Evolutionary conservation across 1,140 invertebrate species (phyloP).

Genomic region (Heliconius hewitsoni): DNA sequence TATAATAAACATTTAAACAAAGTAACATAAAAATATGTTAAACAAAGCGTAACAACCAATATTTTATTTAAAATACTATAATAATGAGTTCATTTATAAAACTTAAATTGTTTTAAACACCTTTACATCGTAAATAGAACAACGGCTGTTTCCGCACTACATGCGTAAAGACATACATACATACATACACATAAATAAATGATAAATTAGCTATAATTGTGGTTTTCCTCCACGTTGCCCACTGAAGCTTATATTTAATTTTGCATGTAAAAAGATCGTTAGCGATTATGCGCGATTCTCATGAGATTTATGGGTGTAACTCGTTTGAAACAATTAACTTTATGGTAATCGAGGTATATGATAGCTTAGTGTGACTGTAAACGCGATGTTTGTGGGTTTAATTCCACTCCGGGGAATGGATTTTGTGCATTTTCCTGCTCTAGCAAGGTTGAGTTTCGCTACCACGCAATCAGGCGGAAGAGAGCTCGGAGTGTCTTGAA

Average conservation of each 20-base stretch:
- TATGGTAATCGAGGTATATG: conserved; percentile 52
- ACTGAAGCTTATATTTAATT: conserved; percentile 36
- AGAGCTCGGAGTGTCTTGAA: too few relatives aligned
- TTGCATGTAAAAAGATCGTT: conserved; percentile 38
- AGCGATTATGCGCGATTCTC: conserved; percentile 38
- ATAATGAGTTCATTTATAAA: not conserved
- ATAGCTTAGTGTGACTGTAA: too few relatives aligned
- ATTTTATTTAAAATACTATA: not conserved
- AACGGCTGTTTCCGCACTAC: conserved; percentile 28
- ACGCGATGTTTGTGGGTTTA: too few relatives aligned
- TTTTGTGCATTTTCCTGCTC: too few relatives aligned
- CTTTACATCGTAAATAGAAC: conserved; percentile 23
- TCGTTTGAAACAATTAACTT: conserved; percentile 58
- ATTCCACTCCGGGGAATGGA: too few relatives aligned
- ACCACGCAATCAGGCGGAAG: too few relatives aligned
- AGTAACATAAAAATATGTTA: too few relatives aligned
- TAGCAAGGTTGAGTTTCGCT: too few relatives aligned
- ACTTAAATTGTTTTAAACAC: conserved; percentile 10
- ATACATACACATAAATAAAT: conserved; percentile 32
- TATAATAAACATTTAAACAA: too few relatives aligned
- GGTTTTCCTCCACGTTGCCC: conserved; percentile 45
- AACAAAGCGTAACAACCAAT: too few relatives aligned
- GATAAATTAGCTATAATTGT: conserved; percentile 37
- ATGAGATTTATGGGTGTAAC: conserved; percentile 59
- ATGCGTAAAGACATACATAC: conserved; percentile 1